Percentiles rank a stretch among this genome's conserved stretches.
Conservation (phyloP, 2,113 vertebrate species). For the Perognathus longimembris region DNA sequence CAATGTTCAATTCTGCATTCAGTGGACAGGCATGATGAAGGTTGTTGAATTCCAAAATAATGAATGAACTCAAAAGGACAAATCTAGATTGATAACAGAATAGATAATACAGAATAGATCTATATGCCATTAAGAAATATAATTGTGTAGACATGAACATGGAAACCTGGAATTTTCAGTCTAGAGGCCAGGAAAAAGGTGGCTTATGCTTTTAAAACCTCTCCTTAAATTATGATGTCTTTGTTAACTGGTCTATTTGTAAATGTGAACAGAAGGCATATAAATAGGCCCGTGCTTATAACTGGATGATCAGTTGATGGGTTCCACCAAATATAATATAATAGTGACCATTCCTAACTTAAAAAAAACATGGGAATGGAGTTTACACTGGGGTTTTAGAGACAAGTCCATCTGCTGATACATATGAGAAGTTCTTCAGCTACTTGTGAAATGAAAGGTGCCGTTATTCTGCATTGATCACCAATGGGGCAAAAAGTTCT, state of each 20-base stretch:
- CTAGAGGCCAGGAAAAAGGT: not conserved
- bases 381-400: not conserved
- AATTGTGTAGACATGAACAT: constrained; percentile 3
- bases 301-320: not conserved
- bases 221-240: not conserved
- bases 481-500: not conserved
- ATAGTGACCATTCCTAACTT: not conserved
- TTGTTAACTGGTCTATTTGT: not conserved
- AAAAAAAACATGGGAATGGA: not conserved
- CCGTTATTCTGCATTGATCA: not conserved
- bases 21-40: no score
- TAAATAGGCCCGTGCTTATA: not conserved
- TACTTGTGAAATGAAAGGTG: not conserved
- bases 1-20: not conserved
- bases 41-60: not conserved
- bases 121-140: not conserved
- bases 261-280: constrained; percentile 5
- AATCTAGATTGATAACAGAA: not conserved
- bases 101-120: not conserved
- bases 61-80: not conserved
- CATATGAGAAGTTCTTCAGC: not conserved
- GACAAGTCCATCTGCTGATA: not conserved
- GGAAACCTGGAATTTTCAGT: not conserved
- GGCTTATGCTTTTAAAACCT: no score
- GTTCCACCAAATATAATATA: not conserved